Conservation (phyloP, 1,140 invertebrate genomes). For the Diorhabda carinulata region DNA sequence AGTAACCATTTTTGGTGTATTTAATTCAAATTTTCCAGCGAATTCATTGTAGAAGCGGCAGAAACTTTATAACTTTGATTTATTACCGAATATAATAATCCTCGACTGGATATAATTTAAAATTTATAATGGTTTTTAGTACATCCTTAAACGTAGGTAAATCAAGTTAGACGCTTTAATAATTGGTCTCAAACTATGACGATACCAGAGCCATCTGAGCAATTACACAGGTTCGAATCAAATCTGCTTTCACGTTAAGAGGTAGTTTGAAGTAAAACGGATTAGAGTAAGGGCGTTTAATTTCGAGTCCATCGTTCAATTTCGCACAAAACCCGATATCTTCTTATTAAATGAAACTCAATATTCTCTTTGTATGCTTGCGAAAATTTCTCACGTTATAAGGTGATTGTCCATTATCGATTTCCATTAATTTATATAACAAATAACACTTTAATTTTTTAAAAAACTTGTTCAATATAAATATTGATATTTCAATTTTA, state of each 20-base stretch:
- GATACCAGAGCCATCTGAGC: slow-evolving; percentile 7
- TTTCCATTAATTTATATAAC: too few species aligned
- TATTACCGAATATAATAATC: too few species aligned
- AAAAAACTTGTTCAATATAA: too few species aligned
- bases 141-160: background rate
- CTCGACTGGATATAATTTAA: too few species aligned
- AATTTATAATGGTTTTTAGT: background rate
- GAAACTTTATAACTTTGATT: too few species aligned
- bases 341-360: slow-evolving; percentile 13
- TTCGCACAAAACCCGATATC: slow-evolving; percentile 12
- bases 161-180: background rate
- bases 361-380: background rate
- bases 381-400: too few species aligned
- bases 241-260: slow-evolving; percentile 10
- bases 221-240: slow-evolving; percentile 8
- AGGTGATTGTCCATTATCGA: too few species aligned
- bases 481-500: too few species aligned
- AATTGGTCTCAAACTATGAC: background rate
- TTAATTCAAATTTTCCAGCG: too few species aligned
- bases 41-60: too few species aligned
- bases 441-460: too few species aligned
- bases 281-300: slow-evolving; percentile 10
- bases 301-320: background rate
- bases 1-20: too few species aligned
- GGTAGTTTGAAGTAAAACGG: slow-evolving; percentile 11